Conservation (phyloP, 2,888 invertebrate species). For the Hirtodrosophila confusa region DNA sequence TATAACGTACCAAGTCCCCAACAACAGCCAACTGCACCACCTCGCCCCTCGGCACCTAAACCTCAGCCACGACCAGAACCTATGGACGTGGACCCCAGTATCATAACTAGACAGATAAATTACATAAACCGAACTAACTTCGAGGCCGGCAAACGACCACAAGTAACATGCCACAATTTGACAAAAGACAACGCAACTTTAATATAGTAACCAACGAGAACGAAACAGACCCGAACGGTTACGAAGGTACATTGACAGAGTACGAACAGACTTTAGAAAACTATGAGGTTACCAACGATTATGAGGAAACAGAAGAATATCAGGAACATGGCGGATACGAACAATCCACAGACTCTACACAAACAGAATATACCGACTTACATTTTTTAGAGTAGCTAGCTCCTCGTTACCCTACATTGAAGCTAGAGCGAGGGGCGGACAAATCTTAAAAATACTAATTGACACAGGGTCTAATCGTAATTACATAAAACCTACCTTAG, state of each 20-base stretch:
- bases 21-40: background rate
- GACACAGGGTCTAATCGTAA: constrained; percentile 47
- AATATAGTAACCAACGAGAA: constrained; percentile 1
- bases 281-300: too few relatives aligned
- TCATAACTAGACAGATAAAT: constrained; percentile 28
- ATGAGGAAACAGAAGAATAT: background rate
- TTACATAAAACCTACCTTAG: constrained; percentile 34
- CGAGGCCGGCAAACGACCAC: background rate
- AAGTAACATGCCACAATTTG: background rate
- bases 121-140: constrained; percentile 24
- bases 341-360: background rate
- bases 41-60: constrained; percentile 6
- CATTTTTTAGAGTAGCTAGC: constrained; percentile 50
- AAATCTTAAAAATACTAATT: constrained; percentile 45
- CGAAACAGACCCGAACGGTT: background rate
- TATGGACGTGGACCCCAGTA: constrained; percentile 32
- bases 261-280: too few relatives aligned
- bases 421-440: constrained; percentile 15
- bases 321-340: background rate
- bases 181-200: constrained; percentile 1
- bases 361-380: constrained; percentile 16
- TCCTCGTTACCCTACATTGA: constrained; percentile 49
- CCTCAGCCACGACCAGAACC: constrained; percentile 17
- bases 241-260: too few relatives aligned
- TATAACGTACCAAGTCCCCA: background rate